These are phyloP conservation scores for Cotesia glomerata DNA, from an alignment of 1,140 invertebrate species.

Conservation along the genomic window DNA sequence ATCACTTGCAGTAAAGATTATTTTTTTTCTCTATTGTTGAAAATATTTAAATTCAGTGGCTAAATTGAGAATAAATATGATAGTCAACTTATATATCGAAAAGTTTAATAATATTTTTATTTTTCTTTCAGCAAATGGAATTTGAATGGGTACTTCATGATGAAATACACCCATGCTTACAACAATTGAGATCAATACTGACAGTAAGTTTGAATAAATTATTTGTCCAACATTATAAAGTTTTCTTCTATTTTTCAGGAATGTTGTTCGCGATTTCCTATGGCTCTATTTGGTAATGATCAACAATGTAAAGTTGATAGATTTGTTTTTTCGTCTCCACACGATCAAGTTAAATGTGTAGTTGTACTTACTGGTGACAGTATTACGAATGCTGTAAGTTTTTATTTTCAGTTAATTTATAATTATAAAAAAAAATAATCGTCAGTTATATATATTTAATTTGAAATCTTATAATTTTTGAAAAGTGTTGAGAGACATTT, in stretches of 20 bases:
- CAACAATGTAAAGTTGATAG: slow-evolving; percentile 86
- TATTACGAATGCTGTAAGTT: slow-evolving; percentile 86
- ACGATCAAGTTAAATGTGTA: slow-evolving; percentile 90
- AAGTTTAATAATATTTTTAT: slow-evolving; percentile 14
- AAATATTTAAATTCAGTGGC: slow-evolving; percentile 6
- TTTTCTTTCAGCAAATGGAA: slow-evolving; percentile 81
- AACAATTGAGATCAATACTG: slow-evolving; percentile 82
- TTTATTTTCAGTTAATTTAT: slow-evolving; percentile 8
- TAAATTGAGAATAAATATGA: background rate
- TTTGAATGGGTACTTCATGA: slow-evolving; percentile 91
- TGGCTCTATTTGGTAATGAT: slow-evolving; percentile 81
- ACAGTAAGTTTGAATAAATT: slow-evolving; percentile 69
- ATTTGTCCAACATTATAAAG: background rate
- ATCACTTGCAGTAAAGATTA: background rate
- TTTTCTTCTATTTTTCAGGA: slow-evolving; percentile 66
- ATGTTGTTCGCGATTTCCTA: slow-evolving; percentile 84
- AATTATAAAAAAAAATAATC: background rate
- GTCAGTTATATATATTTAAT: too few relatives aligned
- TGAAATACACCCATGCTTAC: slow-evolving; percentile 86
- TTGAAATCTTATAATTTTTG: too few relatives aligned
- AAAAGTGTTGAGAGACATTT: too few relatives aligned
- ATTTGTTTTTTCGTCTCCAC: slow-evolving; percentile 82
- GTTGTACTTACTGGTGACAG: slow-evolving; percentile 88
- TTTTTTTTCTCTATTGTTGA: background rate
- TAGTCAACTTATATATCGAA: background rate